Conservation (phyloP, 64 coral and sea anemone genomes). For the Dendronephthya gigantea region DNA sequence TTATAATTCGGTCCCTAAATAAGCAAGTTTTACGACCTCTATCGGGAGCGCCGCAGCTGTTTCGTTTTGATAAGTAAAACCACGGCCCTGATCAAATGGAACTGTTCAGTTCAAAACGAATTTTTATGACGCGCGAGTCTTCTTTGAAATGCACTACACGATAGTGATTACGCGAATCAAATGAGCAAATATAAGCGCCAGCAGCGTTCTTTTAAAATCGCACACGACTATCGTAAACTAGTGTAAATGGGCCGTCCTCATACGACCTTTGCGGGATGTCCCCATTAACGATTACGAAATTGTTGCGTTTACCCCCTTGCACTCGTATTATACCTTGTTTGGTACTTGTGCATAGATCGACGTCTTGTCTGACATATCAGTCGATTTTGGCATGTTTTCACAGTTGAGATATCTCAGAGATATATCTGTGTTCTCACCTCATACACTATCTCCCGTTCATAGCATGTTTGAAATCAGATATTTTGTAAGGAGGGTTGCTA, state of each 20-base stretch:
- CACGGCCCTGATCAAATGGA: background rate
- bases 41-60: background rate
- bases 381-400: background rate
- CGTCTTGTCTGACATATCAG: background rate
- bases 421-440: constrained; percentile 24
- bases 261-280: background rate
- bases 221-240: no score
- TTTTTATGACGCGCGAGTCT: background rate
- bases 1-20: background rate
- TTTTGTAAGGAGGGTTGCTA: background rate
- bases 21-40: background rate
- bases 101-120: background rate
- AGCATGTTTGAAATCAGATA: constrained; percentile 6
- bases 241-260: no score
- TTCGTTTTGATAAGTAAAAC: background rate
- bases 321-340: background rate
- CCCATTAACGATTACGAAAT: background rate
- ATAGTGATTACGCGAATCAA: no score
- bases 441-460: background rate
- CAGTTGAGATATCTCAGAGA: constrained; percentile 10
- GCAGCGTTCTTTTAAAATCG: no score
- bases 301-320: background rate
- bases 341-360: background rate
- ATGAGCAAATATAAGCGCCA: no score
- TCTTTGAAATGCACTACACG: no score